Evolutionary conservation across 2,113 vertebrate genomes (phyloP).

Genomic region (Cyprinus carpio): DNA sequence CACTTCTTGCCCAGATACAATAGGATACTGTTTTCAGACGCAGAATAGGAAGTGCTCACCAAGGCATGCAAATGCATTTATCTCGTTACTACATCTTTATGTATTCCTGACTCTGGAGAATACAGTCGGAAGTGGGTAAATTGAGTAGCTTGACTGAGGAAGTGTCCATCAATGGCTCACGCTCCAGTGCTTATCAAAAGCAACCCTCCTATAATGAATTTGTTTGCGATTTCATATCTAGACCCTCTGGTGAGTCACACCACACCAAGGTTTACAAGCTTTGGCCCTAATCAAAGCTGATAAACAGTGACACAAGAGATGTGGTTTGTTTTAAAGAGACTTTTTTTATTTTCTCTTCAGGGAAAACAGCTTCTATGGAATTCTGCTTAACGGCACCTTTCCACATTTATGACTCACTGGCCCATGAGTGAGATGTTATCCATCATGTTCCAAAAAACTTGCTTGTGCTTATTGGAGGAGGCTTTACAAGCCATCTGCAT

Average conservation of each 20-base stretch:
- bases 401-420: constrained; percentile 1
- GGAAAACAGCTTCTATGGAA: constrained; percentile 18
- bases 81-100: constrained; percentile 40
- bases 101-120: constrained; percentile 20
- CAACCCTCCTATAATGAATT: neutral
- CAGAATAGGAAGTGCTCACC: constrained; percentile 12
- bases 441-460: constrained; percentile 17
- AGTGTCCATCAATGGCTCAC: neutral
- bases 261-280: constrained; percentile 19
- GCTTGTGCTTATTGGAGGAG: neutral
- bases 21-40: neutral
- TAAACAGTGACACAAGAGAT: constrained; percentile 26
- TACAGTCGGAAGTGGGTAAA: constrained; percentile 6
- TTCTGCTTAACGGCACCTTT: constrained; percentile 14
- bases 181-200: neutral
- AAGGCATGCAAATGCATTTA: constrained; percentile 33
- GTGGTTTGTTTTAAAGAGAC: constrained; percentile 9
- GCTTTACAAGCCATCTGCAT: constrained; percentile 27
- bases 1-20: constrained; percentile 15
- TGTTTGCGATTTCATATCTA: neutral
- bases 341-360: constrained; percentile 20
- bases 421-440: constrained; percentile 18
- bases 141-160: constrained; percentile 10
- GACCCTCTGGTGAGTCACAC: constrained; percentile 20
- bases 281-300: neutral